Conservation (phyloP, 2,888 invertebrate species). For the Cantharis flavilabris region DNA sequence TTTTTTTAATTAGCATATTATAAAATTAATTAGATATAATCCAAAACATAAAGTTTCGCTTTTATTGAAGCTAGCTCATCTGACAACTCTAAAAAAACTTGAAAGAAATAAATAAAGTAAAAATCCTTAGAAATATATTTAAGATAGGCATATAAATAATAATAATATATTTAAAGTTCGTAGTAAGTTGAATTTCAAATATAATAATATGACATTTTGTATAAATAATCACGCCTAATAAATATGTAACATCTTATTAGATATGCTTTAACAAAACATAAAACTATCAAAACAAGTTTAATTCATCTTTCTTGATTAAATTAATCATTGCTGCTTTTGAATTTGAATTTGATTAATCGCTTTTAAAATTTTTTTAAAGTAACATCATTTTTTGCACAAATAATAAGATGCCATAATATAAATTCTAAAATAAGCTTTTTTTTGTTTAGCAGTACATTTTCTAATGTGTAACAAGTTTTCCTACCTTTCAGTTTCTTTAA, state of each 20-base stretch:
- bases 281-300: not conserved
- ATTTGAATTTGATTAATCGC: not conserved
- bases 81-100: too few species aligned
- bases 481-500: not conserved
- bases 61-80: too few species aligned
- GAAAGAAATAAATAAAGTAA: too few species aligned
- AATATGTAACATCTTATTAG: not conserved
- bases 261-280: not conserved
- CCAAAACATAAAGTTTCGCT: too few species aligned
- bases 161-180: too few species aligned
- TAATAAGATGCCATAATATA: not conserved
- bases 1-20: too few species aligned
- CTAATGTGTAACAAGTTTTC: not conserved
- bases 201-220: not conserved
- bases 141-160: too few species aligned
- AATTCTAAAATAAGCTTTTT: not conserved
- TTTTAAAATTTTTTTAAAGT: not conserved
- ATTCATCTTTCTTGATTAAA: not conserved
- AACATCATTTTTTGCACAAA: not conserved
- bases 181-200: not conserved
- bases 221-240: not conserved
- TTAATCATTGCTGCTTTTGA: not conserved
- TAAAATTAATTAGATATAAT: too few species aligned
- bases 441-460: too few species aligned
- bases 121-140: too few species aligned